phyloP scores from a whole-genome alignment of 2,888 invertebrate species.

The Onthophagus sagittarius region DNA sequence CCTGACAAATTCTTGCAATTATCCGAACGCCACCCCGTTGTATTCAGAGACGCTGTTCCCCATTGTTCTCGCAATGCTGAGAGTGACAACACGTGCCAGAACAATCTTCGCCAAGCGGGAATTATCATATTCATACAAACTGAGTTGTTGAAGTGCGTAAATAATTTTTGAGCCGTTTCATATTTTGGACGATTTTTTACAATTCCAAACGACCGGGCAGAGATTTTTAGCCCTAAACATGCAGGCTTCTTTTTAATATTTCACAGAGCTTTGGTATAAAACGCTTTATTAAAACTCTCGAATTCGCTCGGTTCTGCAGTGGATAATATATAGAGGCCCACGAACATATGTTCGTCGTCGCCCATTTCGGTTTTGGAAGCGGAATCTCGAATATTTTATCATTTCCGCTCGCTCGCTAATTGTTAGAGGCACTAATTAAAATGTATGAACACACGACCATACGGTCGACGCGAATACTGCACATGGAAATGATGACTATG shows the following conservation, averaged over 20 bases:
- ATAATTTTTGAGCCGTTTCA: neutral
- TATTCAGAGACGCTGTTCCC: neutral
- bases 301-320: neutral
- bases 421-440: constrained; percentile 12
- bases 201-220: neutral
- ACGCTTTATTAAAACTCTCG: constrained; percentile 1
- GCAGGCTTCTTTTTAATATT: neutral
- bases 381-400: constrained; percentile 9
- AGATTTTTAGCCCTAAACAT: neutral
- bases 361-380: neutral
- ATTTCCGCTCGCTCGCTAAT: constrained; percentile 11
- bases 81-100: neutral
- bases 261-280: neutral
- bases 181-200: neutral
- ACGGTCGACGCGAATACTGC: neutral
- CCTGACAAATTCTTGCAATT: constrained; percentile 9
- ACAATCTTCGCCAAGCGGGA: neutral
- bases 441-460: constrained; percentile 2
- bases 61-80: neutral
- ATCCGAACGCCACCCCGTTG: constrained; percentile 6
- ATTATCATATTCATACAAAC: neutral
- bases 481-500: neutral
- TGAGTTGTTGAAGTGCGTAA: neutral
- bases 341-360: neutral
- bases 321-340: neutral